Conservation (phyloP, 2,888 invertebrate species). For the Piscicola geometra region DNA sequence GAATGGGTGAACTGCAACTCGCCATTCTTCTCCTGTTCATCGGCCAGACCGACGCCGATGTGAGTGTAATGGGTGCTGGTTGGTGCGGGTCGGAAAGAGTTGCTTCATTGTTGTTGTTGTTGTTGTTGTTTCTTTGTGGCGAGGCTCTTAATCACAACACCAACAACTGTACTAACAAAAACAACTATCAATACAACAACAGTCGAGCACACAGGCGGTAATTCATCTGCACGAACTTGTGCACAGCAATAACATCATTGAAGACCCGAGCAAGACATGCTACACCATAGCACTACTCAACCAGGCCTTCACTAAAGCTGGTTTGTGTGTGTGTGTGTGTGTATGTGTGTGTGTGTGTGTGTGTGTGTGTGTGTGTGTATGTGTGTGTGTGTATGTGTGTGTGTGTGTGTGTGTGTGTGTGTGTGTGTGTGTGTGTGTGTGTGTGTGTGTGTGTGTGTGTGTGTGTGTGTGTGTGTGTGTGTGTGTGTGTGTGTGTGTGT, state of each 20-base stretch:
- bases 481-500: constrained; percentile 26
- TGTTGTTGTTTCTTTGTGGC: too few species aligned
- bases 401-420: not conserved
- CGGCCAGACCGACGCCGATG: constrained; percentile 48
- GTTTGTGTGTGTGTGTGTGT: not conserved
- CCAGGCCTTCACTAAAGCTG: not conserved
- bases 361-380: too few species aligned
- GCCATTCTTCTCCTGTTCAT: constrained; percentile 53
- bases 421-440: not conserved
- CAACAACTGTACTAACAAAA: not conserved
- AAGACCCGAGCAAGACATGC: not conserved
- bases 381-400: not conserved
- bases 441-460: not conserved
- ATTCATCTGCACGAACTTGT: not conserved
- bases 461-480: constrained; percentile 26
- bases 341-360: too few species aligned
- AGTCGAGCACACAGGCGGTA: not conserved
- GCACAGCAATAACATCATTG: not conserved
- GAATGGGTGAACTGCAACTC: constrained; percentile 59
- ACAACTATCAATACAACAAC: not conserved
- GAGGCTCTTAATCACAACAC: not conserved
- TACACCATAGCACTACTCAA: not conserved
- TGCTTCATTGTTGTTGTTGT: not conserved
- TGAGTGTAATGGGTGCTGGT: not conserved
- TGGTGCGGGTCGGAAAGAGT: not conserved